Percentiles rank a stretch among this genome's conserved stretches.
Conservation (phyloP, 2,888 invertebrate genomes). For the Choristoneura rosaceana region DNA sequence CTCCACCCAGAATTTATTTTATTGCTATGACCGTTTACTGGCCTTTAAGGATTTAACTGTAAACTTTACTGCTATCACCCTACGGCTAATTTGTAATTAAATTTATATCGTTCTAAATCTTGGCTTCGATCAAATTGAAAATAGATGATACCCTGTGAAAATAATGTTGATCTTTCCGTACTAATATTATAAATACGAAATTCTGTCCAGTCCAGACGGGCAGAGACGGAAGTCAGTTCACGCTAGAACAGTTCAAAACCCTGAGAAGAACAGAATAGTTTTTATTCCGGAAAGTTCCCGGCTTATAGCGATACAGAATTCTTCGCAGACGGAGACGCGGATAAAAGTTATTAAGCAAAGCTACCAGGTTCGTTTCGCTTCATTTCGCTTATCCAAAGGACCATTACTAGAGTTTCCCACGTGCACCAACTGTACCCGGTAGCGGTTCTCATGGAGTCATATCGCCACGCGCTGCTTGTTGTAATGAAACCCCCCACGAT, state of each 20-base stretch:
- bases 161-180: too few relatives aligned
- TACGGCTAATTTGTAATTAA: neutral
- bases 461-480: slow-evolving; percentile 16
- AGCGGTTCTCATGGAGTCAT: slow-evolving; percentile 31
- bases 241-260: too few relatives aligned
- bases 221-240: too few relatives aligned
- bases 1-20: slow-evolving; percentile 24
- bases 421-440: slow-evolving; percentile 12
- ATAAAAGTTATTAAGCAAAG: neutral
- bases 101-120: neutral
- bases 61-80: slow-evolving; percentile 3
- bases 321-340: too few relatives aligned
- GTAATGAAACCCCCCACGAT: slow-evolving; percentile 5
- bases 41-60: slow-evolving; percentile 30
- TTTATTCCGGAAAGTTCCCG: too few relatives aligned
- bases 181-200: too few relatives aligned
- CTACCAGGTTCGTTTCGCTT: neutral
- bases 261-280: too few relatives aligned
- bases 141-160: too few relatives aligned
- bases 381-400: slow-evolving; percentile 12
- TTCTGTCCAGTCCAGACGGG: too few relatives aligned
- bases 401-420: slow-evolving; percentile 30
- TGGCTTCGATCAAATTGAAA: neutral
- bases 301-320: too few relatives aligned
- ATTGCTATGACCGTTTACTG: slow-evolving; percentile 33